phyloP scores from a whole-genome alignment of 1,140 invertebrate species.

The Diorhabda elongata region DNA sequence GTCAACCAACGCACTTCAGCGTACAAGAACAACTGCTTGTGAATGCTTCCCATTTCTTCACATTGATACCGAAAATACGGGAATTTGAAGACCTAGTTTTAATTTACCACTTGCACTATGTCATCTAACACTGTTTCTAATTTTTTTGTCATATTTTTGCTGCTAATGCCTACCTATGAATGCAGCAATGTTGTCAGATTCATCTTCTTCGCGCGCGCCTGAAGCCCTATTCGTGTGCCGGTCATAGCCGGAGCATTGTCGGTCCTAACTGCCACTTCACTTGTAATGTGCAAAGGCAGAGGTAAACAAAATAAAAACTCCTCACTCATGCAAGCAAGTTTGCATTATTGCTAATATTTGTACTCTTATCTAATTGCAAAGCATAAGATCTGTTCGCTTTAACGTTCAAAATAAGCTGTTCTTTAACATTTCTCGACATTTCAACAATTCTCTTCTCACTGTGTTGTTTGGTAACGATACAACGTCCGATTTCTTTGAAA shows the following conservation, averaged over 20 bases:
- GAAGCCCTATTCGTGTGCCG: conserved; percentile 8
- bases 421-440: conserved; percentile 18
- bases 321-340: conserved; percentile 35
- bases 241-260: conserved; percentile 16
- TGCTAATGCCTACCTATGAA: no score
- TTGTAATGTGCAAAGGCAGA: conserved; percentile 35
- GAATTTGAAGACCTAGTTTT: no score
- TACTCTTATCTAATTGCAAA: conserved; percentile 25
- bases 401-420: conserved; percentile 18
- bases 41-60: no score
- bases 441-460: conserved; percentile 18
- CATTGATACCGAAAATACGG: no score
- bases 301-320: conserved; percentile 36
- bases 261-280: conserved; percentile 33
- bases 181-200: conserved; percentile 1
- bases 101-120: no score
- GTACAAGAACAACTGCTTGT: no score
- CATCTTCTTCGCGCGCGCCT: conserved; percentile 12
- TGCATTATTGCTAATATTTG: conserved; percentile 45
- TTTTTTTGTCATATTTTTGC: no score
- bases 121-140: no score
- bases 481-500: neutral
- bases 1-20: no score
- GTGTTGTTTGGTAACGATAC: conserved; percentile 13
- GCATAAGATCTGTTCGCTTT: conserved; percentile 16